Percentiles rank a stretch among this genome's conserved stretches.
Conservation (phyloP, 1,140 invertebrate species). For the Panulirus ornatus region DNA sequence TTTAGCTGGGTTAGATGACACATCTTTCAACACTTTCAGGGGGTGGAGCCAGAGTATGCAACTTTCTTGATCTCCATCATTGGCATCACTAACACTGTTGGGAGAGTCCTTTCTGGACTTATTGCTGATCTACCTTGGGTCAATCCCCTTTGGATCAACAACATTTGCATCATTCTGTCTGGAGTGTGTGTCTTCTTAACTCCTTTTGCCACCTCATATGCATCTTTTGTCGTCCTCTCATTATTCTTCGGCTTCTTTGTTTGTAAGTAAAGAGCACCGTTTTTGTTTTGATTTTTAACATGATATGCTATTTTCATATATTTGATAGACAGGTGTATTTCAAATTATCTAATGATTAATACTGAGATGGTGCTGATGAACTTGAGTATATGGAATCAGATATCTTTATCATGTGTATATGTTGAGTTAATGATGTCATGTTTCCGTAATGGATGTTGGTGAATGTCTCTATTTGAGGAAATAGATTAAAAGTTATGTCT, state of each 20-base stretch:
- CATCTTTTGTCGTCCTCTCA: constrained; percentile 88
- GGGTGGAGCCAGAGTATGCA: constrained; percentile 86
- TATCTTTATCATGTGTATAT: no score
- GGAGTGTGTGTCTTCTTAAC: constrained; percentile 91
- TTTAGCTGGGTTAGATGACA: no score
- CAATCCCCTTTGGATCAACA: constrained; percentile 95
- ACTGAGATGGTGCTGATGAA: no score
- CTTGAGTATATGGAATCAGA: no score
- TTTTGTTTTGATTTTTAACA: no score
- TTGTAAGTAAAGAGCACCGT: constrained; percentile 84
- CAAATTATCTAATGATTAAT: no score
- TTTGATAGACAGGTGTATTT: background rate
- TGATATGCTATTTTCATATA: no score
- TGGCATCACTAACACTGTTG: constrained; percentile 93
- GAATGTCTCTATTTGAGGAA: no score
- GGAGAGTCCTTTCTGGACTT: constrained; percentile 81
- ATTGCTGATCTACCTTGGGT: constrained; percentile 81
- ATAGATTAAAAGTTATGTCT: no score
- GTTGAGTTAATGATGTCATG: no score
- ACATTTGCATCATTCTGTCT: constrained; percentile 93
- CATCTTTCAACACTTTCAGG: constrained; percentile 76
- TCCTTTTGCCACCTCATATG: constrained; percentile 90
- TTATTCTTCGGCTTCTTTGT: constrained; percentile 96
- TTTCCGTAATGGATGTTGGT: no score
- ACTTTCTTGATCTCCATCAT: constrained; percentile 95